phyloP scores from a whole-genome alignment of 2,888 invertebrate genomes.

The Trachelus tabidus region DNA sequence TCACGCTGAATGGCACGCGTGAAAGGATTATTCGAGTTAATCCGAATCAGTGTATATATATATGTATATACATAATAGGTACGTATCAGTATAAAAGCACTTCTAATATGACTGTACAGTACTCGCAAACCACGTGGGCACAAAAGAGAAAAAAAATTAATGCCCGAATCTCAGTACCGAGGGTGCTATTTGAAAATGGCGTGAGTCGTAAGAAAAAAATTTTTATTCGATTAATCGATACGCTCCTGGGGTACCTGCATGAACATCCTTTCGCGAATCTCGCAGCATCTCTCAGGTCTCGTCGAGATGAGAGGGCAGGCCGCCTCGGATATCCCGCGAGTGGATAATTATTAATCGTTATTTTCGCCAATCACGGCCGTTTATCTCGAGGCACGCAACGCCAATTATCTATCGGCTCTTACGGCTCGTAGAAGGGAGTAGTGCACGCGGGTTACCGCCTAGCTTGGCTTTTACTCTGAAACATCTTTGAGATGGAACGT shows the following conservation, averaged over 20 bases:
- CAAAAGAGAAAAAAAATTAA: too few relatives aligned
- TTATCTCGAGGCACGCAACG: constrained; percentile 63
- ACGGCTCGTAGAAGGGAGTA: constrained; percentile 26
- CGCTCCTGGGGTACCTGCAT: too few relatives aligned
- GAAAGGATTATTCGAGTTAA: constrained; percentile 49
- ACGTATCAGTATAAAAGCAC: too few relatives aligned
- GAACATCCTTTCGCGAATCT: too few relatives aligned
- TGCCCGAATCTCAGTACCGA: too few relatives aligned
- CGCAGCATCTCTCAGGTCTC: too few relatives aligned
- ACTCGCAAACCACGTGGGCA: too few relatives aligned
- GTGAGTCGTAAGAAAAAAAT: too few relatives aligned
- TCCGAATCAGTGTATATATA: constrained; percentile 27
- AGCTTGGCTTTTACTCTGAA: constrained; percentile 31
- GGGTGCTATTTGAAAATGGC: too few relatives aligned
- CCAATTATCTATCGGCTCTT: constrained; percentile 60
- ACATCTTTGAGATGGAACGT: too few relatives aligned
- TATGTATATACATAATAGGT: neutral
- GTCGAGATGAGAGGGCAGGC: constrained; percentile 53
- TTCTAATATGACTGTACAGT: too few relatives aligned
- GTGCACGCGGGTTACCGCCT: constrained; percentile 25
- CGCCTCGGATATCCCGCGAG: constrained; percentile 53
- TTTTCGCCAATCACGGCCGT: constrained; percentile 64
- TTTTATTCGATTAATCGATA: too few relatives aligned
- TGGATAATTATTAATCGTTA: constrained; percentile 64
- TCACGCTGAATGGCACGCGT: constrained; percentile 37